Evolutionary conservation across 2,797 vertebrate species (phyloP).

Genomic region (Peromyscus melanophrys): DNA sequence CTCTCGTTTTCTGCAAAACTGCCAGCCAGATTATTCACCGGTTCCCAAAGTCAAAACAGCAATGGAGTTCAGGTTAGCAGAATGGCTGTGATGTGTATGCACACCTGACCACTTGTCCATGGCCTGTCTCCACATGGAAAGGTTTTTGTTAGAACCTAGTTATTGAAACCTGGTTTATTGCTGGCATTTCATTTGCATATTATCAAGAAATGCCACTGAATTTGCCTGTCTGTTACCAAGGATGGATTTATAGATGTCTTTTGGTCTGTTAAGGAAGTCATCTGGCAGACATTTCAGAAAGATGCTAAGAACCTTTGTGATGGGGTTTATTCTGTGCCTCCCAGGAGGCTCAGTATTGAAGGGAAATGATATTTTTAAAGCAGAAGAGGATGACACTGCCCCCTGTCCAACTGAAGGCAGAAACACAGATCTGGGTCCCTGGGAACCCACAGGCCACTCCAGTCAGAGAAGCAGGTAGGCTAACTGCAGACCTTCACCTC

Average conservation of each 20-base stretch:
- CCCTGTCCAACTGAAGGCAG: neutral
- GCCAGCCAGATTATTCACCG: slow-evolving; percentile 30
- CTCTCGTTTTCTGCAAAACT: slow-evolving; percentile 68
- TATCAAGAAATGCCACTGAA: slow-evolving; percentile 5
- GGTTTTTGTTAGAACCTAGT: neutral
- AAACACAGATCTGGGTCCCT: neutral
- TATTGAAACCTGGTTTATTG: neutral
- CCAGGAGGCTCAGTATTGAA: neutral
- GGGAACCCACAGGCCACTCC: neutral
- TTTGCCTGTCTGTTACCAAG: neutral
- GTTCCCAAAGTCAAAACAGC: slow-evolving; percentile 45
- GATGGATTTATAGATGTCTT: neutral
- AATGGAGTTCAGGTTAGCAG: neutral
- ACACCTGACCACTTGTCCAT: neutral
- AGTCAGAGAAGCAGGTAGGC: neutral
- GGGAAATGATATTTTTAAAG: neutral
- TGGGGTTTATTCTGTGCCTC: neutral
- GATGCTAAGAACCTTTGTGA: neutral
- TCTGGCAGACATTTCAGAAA: neutral
- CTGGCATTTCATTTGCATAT: slow-evolving; percentile 47
- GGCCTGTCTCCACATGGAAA: neutral
- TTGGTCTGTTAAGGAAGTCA: neutral
- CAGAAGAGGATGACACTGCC: neutral
- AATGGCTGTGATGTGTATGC: neutral
- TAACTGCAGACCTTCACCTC: neutral